A percentile compares a stretch with the other conserved stretches of the same genome.
These are phyloP conservation scores for Dinothrombium tinctorium DNA, from an alignment of 1,140 invertebrate species.

Conservation along the genomic window DNA sequence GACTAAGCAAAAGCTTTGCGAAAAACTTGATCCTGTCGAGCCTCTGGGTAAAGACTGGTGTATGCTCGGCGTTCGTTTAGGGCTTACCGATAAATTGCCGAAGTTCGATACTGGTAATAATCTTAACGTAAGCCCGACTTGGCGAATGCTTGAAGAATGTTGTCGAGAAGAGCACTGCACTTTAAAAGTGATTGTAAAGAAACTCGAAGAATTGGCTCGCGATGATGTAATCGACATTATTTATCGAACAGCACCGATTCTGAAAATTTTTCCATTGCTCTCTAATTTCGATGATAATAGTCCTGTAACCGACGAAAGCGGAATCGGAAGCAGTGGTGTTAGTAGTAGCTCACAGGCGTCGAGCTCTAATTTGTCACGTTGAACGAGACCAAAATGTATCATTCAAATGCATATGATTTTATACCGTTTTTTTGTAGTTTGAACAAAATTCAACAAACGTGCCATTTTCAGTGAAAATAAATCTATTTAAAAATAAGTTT, in stretches of 20 bases:
- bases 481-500: no score
- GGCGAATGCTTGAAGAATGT: slow-evolving; percentile 28
- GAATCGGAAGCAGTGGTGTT: slow-evolving; percentile 6
- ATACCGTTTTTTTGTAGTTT: no score
- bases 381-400: no score
- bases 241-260: slow-evolving; percentile 24
- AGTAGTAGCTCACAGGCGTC: slow-evolving; percentile 9
- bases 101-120: slow-evolving; percentile 23
- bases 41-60: slow-evolving; percentile 58
- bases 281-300: slow-evolving; percentile 15
- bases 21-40: slow-evolving; percentile 47
- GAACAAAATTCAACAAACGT: no score
- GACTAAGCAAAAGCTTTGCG: slow-evolving; percentile 25
- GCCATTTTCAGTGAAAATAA: no score
- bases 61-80: slow-evolving; percentile 44
- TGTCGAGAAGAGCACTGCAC: slow-evolving; percentile 21
- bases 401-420: no score
- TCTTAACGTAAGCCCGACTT: slow-evolving; percentile 23
- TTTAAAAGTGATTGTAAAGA: slow-evolving; percentile 24
- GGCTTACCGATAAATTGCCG: slow-evolving; percentile 31
- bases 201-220: slow-evolving; percentile 27
- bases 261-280: slow-evolving; percentile 18
- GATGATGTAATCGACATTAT: slow-evolving; percentile 27
- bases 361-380: slow-evolving; percentile 14
- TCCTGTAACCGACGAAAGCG: slow-evolving; percentile 5